These are phyloP conservation scores for Notarius quadriscutis DNA, from an alignment of 2,113 vertebrate genomes.

Conservation along the genomic window DNA sequence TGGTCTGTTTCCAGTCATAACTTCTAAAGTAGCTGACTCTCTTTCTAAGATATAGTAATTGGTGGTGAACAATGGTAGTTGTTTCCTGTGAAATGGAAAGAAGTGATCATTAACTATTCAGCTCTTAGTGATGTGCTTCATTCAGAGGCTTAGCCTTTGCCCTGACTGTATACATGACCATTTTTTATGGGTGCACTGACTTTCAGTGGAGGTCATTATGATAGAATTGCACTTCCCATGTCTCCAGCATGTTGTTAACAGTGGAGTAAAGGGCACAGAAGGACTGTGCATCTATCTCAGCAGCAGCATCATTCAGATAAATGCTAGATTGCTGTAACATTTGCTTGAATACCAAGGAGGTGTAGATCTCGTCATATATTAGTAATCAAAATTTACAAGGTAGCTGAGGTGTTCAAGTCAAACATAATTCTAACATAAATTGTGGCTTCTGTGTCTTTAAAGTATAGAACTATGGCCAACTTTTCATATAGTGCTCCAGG, in stretches of 20 bases:
- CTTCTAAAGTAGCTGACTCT: neutral
- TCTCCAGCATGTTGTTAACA: neutral
- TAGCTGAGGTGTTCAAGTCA: neutral
- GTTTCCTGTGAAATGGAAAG: neutral
- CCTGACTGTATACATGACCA: neutral
- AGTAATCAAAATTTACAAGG: neutral
- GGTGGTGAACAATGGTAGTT: neutral
- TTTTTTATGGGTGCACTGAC: slow-evolving; percentile 17
- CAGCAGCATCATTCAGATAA: neutral
- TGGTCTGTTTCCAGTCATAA: neutral
- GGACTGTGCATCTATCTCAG: neutral
- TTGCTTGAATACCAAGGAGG: neutral
- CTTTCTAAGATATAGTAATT: neutral
- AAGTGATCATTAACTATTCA: slow-evolving; percentile 4
- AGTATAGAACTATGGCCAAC: too few relatives aligned
- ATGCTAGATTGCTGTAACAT: neutral
- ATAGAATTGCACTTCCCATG: neutral
- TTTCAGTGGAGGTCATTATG: neutral
- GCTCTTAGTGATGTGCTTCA: neutral
- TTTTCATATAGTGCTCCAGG: neutral
- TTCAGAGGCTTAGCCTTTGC: neutral
- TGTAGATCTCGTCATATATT: neutral
- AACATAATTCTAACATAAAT: neutral
- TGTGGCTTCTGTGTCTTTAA: neutral
- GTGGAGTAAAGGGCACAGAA: neutral